These are phyloP conservation scores for Cotesia typhae DNA, from an alignment of 1,140 invertebrate species.

Conservation along the genomic window DNA sequence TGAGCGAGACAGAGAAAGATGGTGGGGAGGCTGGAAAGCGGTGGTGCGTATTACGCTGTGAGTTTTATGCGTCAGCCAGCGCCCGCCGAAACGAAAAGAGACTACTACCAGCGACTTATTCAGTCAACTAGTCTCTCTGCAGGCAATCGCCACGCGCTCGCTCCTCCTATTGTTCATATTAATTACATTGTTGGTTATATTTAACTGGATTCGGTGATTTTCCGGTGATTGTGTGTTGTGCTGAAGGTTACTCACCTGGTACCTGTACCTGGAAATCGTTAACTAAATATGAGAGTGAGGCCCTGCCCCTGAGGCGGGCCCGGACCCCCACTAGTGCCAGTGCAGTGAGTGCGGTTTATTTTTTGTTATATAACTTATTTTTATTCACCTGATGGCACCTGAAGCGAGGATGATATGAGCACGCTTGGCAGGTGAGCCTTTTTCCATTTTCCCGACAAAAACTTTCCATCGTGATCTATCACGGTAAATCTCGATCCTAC, in stretches of 20 bases:
- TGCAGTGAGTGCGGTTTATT: constrained; percentile 6
- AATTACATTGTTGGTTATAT: neutral
- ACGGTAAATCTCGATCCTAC: too few relatives aligned
- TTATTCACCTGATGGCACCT: too few relatives aligned
- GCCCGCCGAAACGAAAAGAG: constrained; percentile 57
- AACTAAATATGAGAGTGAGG: too few relatives aligned
- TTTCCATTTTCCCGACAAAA: too few relatives aligned
- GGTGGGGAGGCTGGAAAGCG: neutral
- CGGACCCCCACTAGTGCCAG: constrained; percentile 12
- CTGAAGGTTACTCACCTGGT: neutral
- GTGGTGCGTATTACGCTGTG: constrained; percentile 29
- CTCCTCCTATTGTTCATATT: constrained; percentile 56
- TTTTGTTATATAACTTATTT: constrained; percentile 4
- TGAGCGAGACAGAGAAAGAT: constrained; percentile 34
- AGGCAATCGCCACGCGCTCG: constrained; percentile 55
- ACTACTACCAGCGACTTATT: constrained; percentile 43
- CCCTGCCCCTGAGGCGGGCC: constrained; percentile 10
- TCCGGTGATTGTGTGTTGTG: too few relatives aligned
- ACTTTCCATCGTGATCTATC: too few relatives aligned
- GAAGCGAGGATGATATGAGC: constrained; percentile 62
- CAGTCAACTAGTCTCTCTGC: constrained; percentile 57
- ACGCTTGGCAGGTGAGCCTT: constrained; percentile 62
- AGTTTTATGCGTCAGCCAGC: constrained; percentile 39
- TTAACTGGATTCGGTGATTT: too few relatives aligned
- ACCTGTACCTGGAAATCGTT: neutral